These are phyloP conservation scores for Schizotus pectinicornis DNA, from an alignment of 2,888 invertebrate genomes.

Conservation along the genomic window DNA sequence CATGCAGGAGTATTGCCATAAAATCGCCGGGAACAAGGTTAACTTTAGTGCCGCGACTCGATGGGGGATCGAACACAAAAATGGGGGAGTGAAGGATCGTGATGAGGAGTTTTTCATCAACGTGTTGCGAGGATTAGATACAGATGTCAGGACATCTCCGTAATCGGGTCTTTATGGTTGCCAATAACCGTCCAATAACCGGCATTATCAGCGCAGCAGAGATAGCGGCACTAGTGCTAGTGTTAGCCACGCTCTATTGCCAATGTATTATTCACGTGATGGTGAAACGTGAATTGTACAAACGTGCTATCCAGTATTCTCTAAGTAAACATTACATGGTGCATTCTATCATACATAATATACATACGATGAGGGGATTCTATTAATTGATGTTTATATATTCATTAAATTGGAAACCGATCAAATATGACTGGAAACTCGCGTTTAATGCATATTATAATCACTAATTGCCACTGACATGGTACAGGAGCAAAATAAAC, in stretches of 20 bases:
- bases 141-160: slow-evolving; percentile 49
- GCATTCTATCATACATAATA: slow-evolving; percentile 31
- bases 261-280: slow-evolving; percentile 42
- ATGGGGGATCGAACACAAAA: background rate
- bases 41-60: background rate
- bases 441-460: slow-evolving; percentile 34
- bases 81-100: slow-evolving; percentile 21
- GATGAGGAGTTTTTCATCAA: slow-evolving; percentile 30
- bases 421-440: slow-evolving; percentile 34
- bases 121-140: slow-evolving; percentile 45
- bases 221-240: slow-evolving; percentile 42
- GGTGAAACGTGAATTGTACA: slow-evolving; percentile 33
- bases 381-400: slow-evolving; percentile 46
- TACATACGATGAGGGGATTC: slow-evolving; percentile 30
- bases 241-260: slow-evolving; percentile 43
- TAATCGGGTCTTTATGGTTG: slow-evolving; percentile 51
- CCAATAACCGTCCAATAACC: slow-evolving; percentile 56
- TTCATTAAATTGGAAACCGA: slow-evolving; percentile 39
- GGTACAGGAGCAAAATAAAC: background rate
- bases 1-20: too few relatives aligned
- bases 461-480: slow-evolving; percentile 38
- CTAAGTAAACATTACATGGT: slow-evolving; percentile 33
- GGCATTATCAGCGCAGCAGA: slow-evolving; percentile 49
- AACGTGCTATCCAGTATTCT: slow-evolving; percentile 32
- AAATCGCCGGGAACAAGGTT: background rate